Evolutionary conservation across 2,113 vertebrate genomes (phyloP).

Genomic region (Eublepharis macularius): DNA sequence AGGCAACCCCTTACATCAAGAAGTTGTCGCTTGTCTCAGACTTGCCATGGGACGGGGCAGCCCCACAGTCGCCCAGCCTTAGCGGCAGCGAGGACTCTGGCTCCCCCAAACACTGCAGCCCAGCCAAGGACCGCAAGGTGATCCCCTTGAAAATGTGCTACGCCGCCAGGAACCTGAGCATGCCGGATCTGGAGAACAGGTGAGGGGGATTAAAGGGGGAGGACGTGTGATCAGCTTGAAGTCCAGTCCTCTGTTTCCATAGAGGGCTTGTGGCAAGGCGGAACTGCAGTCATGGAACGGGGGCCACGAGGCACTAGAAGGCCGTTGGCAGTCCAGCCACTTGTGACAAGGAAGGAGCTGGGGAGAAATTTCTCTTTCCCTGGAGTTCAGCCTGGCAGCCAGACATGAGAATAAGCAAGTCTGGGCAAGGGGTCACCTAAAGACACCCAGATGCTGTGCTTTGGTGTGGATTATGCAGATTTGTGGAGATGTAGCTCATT

Average conservation of each 20-base stretch:
- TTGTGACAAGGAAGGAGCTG: neutral
- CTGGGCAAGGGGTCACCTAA: neutral
- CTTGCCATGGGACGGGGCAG: slow-evolving; percentile 87
- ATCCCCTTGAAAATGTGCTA: slow-evolving; percentile 97
- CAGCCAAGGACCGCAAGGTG: slow-evolving; percentile 86
- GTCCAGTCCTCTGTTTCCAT: neutral
- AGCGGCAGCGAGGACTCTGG: slow-evolving; percentile 89
- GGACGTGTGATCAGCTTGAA: neutral
- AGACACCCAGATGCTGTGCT: neutral
- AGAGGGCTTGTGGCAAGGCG: neutral
- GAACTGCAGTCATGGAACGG: neutral
- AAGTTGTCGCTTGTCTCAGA: slow-evolving; percentile 91
- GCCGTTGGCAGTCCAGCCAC: neutral
- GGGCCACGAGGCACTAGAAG: neutral
- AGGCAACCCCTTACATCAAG: slow-evolving; percentile 95
- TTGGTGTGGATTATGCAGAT: neutral
- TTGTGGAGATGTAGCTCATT: neutral
- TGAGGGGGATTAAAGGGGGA: slow-evolving; percentile 55
- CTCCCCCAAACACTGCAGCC: slow-evolving; percentile 82
- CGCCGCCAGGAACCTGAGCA: slow-evolving; percentile 92
- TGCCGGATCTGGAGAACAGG: slow-evolving; percentile 97
- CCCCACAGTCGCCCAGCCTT: slow-evolving; percentile 84
- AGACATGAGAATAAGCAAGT: neutral
- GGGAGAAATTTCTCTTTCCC: no score
- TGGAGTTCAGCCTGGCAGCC: neutral